Percentiles rank a stretch among this genome's conserved stretches.
phyloP scores from a whole-genome alignment of 1,140 invertebrate species.

The Heliothis subflexa region DNA sequence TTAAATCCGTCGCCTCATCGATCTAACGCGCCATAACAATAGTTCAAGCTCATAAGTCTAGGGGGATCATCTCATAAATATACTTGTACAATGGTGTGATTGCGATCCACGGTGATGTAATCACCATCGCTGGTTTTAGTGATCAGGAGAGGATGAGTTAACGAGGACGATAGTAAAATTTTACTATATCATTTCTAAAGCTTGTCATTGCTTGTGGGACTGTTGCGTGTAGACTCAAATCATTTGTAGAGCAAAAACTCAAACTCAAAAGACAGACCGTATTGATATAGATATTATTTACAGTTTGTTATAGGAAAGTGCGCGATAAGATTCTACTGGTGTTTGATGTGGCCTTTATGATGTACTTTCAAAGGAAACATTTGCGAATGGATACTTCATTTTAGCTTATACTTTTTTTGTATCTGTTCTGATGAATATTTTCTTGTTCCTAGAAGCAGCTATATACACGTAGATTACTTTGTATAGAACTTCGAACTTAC shows the following conservation, averaged over 20 bases:
- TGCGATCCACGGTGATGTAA: constrained; percentile 40
- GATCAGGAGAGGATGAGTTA: constrained; percentile 28
- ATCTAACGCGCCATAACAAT: neutral
- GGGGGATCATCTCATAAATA: constrained; percentile 37
- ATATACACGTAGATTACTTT: no score
- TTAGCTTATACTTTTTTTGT: no score
- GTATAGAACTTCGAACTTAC: no score
- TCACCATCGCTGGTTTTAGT: constrained; percentile 6
- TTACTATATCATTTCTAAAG: neutral
- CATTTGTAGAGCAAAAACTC: neutral
- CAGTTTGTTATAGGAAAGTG: neutral
- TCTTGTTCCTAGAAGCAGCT: no score
- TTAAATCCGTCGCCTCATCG: neutral
- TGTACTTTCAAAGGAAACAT: no score
- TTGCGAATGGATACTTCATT: no score
- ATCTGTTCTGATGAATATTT: no score
- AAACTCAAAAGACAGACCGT: neutral
- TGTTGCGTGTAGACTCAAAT: neutral
- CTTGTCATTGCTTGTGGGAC: neutral
- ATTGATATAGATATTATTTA: neutral
- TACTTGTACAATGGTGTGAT: constrained; percentile 28
- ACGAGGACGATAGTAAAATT: neutral
- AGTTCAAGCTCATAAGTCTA: neutral
- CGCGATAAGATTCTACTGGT: neutral
- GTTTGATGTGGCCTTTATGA: neutral